Evolutionary conservation across 2,888 invertebrate species (phyloP).

Genomic region (Pandemis corylana): DNA sequence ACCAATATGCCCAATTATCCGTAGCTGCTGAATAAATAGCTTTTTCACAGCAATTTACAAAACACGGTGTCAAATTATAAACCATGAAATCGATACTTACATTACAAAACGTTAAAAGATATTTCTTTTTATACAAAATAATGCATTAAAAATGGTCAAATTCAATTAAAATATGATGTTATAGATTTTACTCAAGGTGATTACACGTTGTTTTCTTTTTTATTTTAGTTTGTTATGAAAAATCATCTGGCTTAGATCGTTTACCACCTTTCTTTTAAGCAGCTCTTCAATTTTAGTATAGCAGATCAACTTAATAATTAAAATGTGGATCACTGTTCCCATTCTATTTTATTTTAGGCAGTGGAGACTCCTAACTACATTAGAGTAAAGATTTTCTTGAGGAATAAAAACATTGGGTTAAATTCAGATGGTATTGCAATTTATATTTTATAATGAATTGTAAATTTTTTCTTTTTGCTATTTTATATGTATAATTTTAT

Average conservation of each 20-base stretch:
- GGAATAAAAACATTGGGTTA: too few relatives aligned
- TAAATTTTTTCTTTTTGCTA: not conserved
- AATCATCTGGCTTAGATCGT: not conserved
- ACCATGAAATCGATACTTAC: constrained; percentile 9
- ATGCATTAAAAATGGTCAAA: not conserved
- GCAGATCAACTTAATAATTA: too few relatives aligned
- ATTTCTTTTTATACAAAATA: not conserved
- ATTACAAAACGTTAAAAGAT: not conserved
- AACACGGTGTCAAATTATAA: constrained; percentile 26
- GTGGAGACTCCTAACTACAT: too few relatives aligned
- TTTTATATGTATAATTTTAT: not conserved
- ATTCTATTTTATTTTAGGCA: too few relatives aligned
- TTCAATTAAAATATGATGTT: not conserved
- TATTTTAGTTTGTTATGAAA: not conserved
- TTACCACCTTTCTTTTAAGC: not conserved
- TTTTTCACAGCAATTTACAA: constrained; percentile 26
- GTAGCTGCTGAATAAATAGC: constrained; percentile 11
- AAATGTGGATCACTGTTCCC: too few relatives aligned
- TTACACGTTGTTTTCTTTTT: not conserved
- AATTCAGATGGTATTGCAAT: too few relatives aligned
- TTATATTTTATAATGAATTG: too few relatives aligned
- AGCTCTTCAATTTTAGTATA: too few relatives aligned
- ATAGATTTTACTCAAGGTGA: not conserved
- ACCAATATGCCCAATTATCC: constrained; percentile 12
- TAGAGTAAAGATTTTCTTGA: too few relatives aligned